These are phyloP conservation scores for Erithacus rubecula DNA, from an alignment of 2,797 vertebrate species.

Conservation along the genomic window DNA sequence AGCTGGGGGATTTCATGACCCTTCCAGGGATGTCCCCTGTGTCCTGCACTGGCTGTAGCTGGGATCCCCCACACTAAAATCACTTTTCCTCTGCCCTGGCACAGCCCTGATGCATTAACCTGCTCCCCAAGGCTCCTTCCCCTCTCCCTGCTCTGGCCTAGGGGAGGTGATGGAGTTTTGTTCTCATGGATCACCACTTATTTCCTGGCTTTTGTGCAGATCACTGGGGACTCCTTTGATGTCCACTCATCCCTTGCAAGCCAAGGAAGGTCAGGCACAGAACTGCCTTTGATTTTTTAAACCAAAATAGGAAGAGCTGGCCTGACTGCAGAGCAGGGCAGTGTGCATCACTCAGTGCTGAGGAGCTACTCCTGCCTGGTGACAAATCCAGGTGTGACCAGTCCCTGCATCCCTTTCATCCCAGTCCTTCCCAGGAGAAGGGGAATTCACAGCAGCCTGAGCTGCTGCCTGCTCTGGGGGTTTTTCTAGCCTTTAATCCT, in stretches of 20 bases:
- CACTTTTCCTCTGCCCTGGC: background rate
- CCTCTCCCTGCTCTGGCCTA: background rate
- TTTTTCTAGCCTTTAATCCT: background rate
- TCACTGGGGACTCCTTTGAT: constrained; percentile 32
- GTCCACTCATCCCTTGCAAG: constrained; percentile 25
- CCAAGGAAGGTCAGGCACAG: constrained; percentile 14
- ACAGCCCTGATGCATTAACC: background rate
- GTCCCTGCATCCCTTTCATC: background rate
- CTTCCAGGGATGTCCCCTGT: background rate
- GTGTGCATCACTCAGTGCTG: background rate
- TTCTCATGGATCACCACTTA: background rate
- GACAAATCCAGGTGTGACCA: rapidly evolving
- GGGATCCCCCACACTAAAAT: background rate
- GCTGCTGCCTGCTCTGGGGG: background rate
- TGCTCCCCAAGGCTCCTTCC: background rate
- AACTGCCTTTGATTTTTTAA: constrained; percentile 28
- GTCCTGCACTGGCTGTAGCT: background rate
- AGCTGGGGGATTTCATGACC: background rate
- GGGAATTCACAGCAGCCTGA: background rate
- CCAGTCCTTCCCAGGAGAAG: background rate
- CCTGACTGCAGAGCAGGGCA: background rate
- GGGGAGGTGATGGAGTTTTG: background rate
- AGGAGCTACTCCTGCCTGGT: background rate
- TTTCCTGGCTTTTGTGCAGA: background rate
- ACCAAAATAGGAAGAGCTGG: background rate